Evolutionary conservation across 2,113 vertebrate genomes (phyloP).

Genomic region (Centrocercus urophasianus): DNA sequence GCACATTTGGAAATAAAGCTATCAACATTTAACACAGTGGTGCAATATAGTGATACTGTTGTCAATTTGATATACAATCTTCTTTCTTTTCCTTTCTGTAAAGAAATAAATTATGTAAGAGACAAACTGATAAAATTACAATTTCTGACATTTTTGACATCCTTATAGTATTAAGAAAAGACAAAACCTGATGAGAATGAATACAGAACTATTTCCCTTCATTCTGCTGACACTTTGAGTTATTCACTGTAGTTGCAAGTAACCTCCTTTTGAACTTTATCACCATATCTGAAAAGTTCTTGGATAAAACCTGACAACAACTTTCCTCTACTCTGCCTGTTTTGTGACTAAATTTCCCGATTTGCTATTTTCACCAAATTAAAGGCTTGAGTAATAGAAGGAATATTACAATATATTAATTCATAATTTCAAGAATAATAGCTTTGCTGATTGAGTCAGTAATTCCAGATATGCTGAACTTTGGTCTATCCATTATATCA

Average conservation of each 20-base stretch:
- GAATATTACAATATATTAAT: neutral
- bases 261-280: neutral
- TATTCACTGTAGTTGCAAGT: neutral
- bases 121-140: constrained; percentile 28
- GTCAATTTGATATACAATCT: neutral
- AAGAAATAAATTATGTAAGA: constrained; percentile 49
- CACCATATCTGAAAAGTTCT: neutral
- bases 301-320: neutral
- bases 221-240: constrained; percentile 13
- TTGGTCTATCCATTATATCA: neutral
- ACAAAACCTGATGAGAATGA: constrained; percentile 48
- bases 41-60: constrained; percentile 3
- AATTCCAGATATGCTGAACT: neutral
- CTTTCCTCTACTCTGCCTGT: neutral
- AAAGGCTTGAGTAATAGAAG: neutral
- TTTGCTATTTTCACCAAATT: neutral
- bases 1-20: constrained; percentile 24
- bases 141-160: constrained; percentile 25
- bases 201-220: constrained; percentile 9
- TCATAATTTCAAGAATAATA: neutral
- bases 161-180: constrained; percentile 28
- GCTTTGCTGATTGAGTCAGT: neutral
- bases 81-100: neutral
- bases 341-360: neutral
- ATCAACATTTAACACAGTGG: neutral